Evolutionary conservation across 2,113 vertebrate species (phyloP).

Genomic region (Sylvietta virens): DNA sequence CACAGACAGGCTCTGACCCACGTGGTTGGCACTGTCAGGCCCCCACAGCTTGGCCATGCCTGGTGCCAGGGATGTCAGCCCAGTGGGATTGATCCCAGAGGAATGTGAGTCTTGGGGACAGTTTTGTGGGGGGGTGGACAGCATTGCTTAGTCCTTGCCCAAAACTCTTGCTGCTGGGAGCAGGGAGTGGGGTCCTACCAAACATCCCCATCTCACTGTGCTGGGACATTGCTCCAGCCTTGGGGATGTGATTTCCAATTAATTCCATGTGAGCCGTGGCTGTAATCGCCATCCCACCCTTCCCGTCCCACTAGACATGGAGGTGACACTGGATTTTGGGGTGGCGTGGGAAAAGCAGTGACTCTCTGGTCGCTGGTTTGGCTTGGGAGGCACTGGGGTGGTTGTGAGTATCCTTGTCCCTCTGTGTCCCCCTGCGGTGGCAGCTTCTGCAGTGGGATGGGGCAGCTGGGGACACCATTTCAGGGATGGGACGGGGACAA

Average conservation of each 20-base stretch:
- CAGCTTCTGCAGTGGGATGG: neutral
- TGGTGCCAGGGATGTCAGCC: neutral
- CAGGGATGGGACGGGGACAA: neutral
- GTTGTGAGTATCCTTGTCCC: neutral
- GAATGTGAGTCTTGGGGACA: neutral
- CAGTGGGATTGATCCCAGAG: neutral
- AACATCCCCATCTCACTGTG: neutral
- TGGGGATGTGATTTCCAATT: neutral
- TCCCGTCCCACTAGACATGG: accelerated
- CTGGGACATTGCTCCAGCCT: accelerated
- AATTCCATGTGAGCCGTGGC: neutral
- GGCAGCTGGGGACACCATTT: neutral
- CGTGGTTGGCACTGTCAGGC: accelerated
- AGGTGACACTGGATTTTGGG: neutral
- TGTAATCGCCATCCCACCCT: accelerated
- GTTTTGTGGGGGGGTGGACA: neutral
- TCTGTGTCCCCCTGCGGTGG: accelerated
- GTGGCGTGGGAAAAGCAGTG: accelerated
- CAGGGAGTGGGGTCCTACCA: neutral
- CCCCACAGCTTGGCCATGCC: neutral
- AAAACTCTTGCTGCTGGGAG: neutral
- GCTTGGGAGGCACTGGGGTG: neutral
- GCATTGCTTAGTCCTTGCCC: neutral
- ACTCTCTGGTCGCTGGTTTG: accelerated
- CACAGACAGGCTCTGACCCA: neutral